Base-by-base conservation (phyloP, 2,113 vertebrate genomes). In the Willisornis vidua region DNA sequence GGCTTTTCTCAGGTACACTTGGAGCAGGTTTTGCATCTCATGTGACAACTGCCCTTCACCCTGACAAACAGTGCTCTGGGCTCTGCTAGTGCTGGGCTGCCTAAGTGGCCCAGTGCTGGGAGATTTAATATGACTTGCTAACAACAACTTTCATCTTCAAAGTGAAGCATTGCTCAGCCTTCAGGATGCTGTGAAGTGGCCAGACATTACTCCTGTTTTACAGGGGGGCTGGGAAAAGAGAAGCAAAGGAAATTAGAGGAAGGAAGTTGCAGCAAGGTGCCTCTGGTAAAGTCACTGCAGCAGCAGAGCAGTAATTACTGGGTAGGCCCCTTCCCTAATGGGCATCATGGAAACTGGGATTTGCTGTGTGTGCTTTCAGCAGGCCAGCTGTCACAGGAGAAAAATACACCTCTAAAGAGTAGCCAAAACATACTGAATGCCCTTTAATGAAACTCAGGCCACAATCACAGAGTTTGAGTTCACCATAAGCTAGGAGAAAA, bases 241-340 rank as follows among this genome's bases (percentile, higher is more conserved):
- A 57, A 92, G 87, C 87, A 91, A 74, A 86, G 93, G 93, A 92
- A 94, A 94, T 95, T 26, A 90, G 83, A 94, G 88, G 79, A 90
- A 90, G 79, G 92, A 95, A 93, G 65, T 81, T 87, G 79, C 48
- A 48, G 68, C 29, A 62, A 87, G 74, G 43, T 85, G 37, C 49
- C 51, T 49, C 45, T 46, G 70, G 65, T 85, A 26, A 76, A 85
- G 71, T 55, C 75, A 51, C 49, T 0, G 1, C n/a, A 62, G 18
- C 0, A 9, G 25, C 84, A 96, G 59, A 73, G n/a, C 75, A 26
- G n/a, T 94, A 92, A 93, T 95, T 95, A 94, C 83, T 76, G 48
- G 28, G 68, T 29, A 65, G 70, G 89, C 77, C 88, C 45, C 76
- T 92, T 88, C 67, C 63, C 88, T 89, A 62, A 33, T 89, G 86